phyloP scores from a whole-genome alignment of 2,113 vertebrate species.

The Macroglossus sobrinus region DNA sequence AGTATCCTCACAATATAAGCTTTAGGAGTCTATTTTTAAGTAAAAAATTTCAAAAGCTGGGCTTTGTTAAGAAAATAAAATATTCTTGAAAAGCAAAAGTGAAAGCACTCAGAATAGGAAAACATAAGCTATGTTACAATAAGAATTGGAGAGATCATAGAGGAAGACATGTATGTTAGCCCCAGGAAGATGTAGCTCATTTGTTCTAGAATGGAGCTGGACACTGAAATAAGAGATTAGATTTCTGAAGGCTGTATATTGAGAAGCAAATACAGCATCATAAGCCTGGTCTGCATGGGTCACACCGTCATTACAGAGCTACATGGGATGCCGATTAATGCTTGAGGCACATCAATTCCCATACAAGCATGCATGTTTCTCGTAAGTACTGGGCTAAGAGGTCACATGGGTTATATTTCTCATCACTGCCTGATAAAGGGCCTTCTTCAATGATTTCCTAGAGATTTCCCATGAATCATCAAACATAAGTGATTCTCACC shows the following conservation, averaged over 20 bases:
- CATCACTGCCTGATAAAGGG: neutral
- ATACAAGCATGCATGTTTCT: accelerated
- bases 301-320: accelerated
- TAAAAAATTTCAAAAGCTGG: neutral
- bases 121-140: neutral
- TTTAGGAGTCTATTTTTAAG: neutral
- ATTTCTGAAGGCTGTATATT: neutral
- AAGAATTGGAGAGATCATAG: neutral
- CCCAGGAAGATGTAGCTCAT: neutral
- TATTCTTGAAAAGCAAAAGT: neutral
- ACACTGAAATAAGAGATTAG: neutral
- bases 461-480: neutral
- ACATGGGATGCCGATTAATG: accelerated
- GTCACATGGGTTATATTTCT: neutral
- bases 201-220: neutral
- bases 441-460: neutral
- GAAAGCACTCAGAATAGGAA: neutral
- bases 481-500: neutral
- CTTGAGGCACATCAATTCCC: neutral
- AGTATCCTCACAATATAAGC: neutral
- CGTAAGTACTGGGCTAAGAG: accelerated
- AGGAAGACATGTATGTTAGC: neutral
- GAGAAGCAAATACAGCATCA: neutral
- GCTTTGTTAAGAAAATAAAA: neutral
- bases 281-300: neutral